phyloP scores from a whole-genome alignment of 1,140 invertebrate species.

The Globodera ellingtonae region DNA sequence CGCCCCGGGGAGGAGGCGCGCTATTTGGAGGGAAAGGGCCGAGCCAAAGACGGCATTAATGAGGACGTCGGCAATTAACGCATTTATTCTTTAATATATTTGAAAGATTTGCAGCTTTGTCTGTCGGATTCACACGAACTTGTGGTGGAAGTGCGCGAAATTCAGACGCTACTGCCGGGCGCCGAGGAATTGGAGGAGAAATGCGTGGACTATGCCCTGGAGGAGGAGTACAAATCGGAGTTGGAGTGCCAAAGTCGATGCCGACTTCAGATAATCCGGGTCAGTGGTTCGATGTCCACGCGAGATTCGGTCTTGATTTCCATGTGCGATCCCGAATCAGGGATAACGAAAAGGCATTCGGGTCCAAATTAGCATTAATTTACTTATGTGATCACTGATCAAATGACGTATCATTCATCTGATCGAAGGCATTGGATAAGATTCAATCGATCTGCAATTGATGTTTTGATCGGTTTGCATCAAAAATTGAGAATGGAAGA shows the following conservation, averaged over 20 bases:
- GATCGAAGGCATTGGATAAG: too few relatives aligned
- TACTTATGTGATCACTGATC: too few relatives aligned
- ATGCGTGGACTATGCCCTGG: constrained; percentile 43
- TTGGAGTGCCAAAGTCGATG: constrained; percentile 54
- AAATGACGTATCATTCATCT: too few relatives aligned
- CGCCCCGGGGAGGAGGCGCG: constrained; percentile 47
- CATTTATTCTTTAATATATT: not conserved
- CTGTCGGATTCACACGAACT: constrained; percentile 48
- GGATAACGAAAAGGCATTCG: too few relatives aligned
- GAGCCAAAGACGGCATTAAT: constrained; percentile 51
- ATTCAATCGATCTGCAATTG: too few relatives aligned
- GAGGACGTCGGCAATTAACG: constrained; percentile 34
- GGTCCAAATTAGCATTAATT: too few relatives aligned
- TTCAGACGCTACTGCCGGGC: constrained; percentile 47
- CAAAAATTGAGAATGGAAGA: too few relatives aligned
- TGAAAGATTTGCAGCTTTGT: constrained; percentile 44
- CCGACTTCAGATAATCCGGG: constrained; percentile 52
- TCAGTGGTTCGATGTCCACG: not conserved
- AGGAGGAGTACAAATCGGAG: constrained; percentile 48
- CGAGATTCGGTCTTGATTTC: too few relatives aligned
- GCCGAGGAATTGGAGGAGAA: constrained; percentile 34
- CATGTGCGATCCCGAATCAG: too few relatives aligned
- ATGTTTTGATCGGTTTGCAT: too few relatives aligned
- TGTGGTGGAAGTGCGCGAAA: constrained; percentile 43
- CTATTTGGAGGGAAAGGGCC: constrained; percentile 59